Evolutionary conservation across 2,888 invertebrate species (phyloP).

Genomic region (Lissocephala sabroskyi): DNA sequence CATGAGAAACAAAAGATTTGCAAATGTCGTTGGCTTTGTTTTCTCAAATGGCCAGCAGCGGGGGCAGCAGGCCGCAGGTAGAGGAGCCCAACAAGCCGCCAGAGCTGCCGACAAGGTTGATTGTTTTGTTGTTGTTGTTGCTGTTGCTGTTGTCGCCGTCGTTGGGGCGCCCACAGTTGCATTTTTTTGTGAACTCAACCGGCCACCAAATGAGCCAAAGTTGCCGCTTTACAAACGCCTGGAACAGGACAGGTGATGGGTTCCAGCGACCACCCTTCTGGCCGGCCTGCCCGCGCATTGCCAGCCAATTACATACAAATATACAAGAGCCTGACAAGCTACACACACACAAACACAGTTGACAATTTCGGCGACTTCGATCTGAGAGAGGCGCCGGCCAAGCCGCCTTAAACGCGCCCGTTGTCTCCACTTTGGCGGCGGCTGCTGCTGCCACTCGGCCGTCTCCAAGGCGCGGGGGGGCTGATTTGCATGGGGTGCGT

Average conservation of each 20-base stretch:
- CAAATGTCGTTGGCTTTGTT: conserved; percentile 65
- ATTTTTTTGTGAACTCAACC: no score
- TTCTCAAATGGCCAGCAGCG: no score
- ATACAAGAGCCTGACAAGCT: conserved; percentile 52
- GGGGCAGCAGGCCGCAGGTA: no score
- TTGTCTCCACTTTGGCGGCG: neutral
- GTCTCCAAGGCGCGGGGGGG: no score
- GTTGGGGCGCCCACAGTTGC: conserved; percentile 2
- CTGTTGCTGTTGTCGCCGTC: conserved; percentile 5
- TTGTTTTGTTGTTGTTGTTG: conserved; percentile 7
- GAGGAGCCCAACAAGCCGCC: conserved; percentile 46
- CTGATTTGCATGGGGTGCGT: no score
- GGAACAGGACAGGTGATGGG: conserved; percentile 60
- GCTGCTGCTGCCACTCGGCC: no score
- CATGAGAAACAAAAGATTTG: conserved; percentile 69
- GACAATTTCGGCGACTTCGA: conserved; percentile 16
- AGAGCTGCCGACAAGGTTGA: conserved; percentile 11
- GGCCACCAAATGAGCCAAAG: neutral
- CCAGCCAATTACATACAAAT: conserved; percentile 58
- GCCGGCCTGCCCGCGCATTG: conserved; percentile 34
- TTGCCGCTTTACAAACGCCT: conserved; percentile 1
- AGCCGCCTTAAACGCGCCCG: conserved; percentile 31
- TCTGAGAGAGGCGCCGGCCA: conserved; percentile 41
- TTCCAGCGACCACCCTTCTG: conserved; percentile 14
- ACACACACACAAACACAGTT: conserved; percentile 49